Base-by-base conservation (phyloP, 2,797 vertebrate species). In the Neosilurus hyrtlii region DNA sequence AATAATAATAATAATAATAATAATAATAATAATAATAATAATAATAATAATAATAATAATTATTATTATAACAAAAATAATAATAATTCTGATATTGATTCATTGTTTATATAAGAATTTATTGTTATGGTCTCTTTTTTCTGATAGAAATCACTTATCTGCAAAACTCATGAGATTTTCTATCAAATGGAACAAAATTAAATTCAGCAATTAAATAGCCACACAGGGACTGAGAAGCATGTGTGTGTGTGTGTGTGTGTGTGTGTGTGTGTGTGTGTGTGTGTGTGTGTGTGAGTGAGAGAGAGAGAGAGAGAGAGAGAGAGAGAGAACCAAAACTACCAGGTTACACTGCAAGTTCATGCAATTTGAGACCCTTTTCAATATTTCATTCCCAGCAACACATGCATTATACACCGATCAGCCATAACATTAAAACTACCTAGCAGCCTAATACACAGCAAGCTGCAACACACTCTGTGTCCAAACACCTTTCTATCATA, bases 141-240 rank as follows among this genome's bases (percentile, higher is more conserved):
- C 82, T 85, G 85, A 79, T 85, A 73, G 84, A 86, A 91, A 91
- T 88, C 84, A 84, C 90, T 90, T 88, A 90, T 91, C 86, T 85
- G 86, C 72, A 87, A 73, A 82, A 87, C 89, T 89, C 90, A 76
- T 79, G 76, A 88, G 90, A 88, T 87, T 85, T 89, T 87, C 89
- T 83, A 71, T 92, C 83, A 85, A 91, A 88, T 88, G 87, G 90
- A 93, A 90, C 89, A 86, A 88, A 91, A n/a, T 93, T 92, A 90
- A 88, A 90, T 89, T 91, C 85, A 85, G 86, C 90, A 90, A 93
- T 93, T 91, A 93, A 91, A 89, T 90, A 92, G 89, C 84, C 90
- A 89, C 91, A 88, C 83, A 80, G 88, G 89, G 84, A 89, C 86
- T 81, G 90, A 87, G 88, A 22, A 67, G 77, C 80, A 68, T 35